These are phyloP conservation scores for Caerostris darwini DNA, from an alignment of 1,140 invertebrate species.

Conservation along the genomic window DNA sequence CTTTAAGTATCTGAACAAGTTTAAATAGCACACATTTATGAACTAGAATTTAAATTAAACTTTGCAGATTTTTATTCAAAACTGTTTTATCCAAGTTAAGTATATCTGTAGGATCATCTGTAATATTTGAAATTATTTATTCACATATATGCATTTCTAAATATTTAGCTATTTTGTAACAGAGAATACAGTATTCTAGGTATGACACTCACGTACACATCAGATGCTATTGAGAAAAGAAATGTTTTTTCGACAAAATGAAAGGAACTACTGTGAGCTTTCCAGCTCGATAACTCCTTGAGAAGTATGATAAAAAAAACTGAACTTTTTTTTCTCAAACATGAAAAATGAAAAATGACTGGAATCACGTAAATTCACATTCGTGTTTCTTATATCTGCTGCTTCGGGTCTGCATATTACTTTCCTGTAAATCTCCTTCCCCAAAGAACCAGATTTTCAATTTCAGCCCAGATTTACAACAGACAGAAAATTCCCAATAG, in stretches of 20 bases:
- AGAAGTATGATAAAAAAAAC: constrained; percentile 1
- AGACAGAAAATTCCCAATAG: not conserved
- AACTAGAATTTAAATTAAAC: too few species aligned
- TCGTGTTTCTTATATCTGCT: constrained; percentile 22
- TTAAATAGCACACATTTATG: too few species aligned
- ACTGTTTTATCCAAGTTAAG: too few species aligned
- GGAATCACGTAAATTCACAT: constrained; percentile 21
- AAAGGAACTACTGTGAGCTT: not conserved
- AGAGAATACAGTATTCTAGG: not conserved
- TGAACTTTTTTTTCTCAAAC: not conserved
- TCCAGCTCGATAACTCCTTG: not conserved
- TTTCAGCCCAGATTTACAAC: not conserved
- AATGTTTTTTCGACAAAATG: constrained; percentile 36
- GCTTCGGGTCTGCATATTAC: not conserved
- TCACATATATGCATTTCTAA: too few species aligned
- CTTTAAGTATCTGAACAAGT: too few species aligned
- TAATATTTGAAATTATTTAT: too few species aligned
- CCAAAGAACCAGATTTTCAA: not conserved
- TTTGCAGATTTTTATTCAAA: too few species aligned
- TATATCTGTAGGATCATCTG: too few species aligned
- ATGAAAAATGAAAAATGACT: constrained; percentile 7
- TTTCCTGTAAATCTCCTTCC: constrained; percentile 2
- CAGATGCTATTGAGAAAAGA: not conserved
- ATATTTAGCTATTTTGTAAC: too few species aligned
- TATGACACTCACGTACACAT: constrained; percentile 22